phyloP scores from a whole-genome alignment of 2,113 vertebrate species.

The Vulpes lagopus region DNA sequence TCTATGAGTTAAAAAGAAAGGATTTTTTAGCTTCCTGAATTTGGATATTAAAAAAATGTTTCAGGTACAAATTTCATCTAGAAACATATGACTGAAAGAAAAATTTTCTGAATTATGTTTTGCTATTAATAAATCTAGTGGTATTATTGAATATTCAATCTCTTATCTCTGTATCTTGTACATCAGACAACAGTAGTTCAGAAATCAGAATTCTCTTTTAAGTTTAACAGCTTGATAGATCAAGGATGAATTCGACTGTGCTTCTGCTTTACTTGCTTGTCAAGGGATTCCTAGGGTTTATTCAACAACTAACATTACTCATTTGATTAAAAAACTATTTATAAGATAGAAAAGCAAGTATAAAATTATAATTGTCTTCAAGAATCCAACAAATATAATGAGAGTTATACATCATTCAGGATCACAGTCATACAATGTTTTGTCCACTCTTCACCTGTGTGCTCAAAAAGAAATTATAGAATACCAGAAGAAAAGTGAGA shows the following conservation, averaged over 20 bases:
- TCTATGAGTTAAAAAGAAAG: slow-evolving; percentile 36
- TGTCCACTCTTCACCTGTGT: slow-evolving; percentile 18
- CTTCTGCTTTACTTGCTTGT: slow-evolving; percentile 61
- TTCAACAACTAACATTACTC: neutral
- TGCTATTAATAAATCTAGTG: neutral
- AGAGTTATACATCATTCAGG: slow-evolving; percentile 46
- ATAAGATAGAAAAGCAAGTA: slow-evolving; percentile 38
- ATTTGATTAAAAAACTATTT: slow-evolving; percentile 41
- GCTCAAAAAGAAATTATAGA: slow-evolving; percentile 41
- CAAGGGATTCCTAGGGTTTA: slow-evolving; percentile 55
- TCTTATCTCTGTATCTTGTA: slow-evolving; percentile 11
- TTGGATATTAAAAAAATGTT: slow-evolving; percentile 21
- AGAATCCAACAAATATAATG: slow-evolving; percentile 20
- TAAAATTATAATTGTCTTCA: slow-evolving; percentile 61
- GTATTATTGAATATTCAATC: neutral
- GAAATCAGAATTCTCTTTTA: slow-evolving; percentile 55
- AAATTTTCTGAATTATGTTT: slow-evolving; percentile 30
- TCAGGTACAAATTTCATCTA: slow-evolving; percentile 10
- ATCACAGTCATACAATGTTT: slow-evolving; percentile 15
- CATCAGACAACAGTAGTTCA: neutral
- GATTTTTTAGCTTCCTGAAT: slow-evolving; percentile 17
- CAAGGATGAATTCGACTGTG: slow-evolving; percentile 11
- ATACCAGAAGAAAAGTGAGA: slow-evolving; percentile 11
- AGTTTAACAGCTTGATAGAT: slow-evolving; percentile 9
- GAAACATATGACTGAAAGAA: slow-evolving; percentile 21